Percentiles rank a stretch among this genome's conserved stretches.
phyloP scores from a whole-genome alignment of 2,888 invertebrate genomes.

The Polietes domitor region DNA sequence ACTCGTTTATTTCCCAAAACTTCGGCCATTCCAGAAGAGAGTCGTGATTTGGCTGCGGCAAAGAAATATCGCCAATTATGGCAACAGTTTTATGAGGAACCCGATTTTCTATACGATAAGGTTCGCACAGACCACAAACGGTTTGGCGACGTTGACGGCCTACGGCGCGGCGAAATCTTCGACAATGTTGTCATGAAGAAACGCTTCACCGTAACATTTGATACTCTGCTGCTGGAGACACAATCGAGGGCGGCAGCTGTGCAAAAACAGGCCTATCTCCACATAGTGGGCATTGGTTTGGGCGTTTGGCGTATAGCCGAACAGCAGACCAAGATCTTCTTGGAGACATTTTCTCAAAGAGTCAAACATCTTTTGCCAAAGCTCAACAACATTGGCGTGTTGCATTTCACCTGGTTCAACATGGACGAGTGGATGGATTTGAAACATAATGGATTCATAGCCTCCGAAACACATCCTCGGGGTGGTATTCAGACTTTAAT shows the following conservation, averaged over 20 bases:
- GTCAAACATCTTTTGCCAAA: slow-evolving; percentile 81
- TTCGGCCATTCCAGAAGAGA: not conserved
- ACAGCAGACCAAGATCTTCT: slow-evolving; percentile 83
- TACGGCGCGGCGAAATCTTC: slow-evolving; percentile 69
- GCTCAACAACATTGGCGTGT: slow-evolving; percentile 82
- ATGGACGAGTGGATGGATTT: slow-evolving; percentile 80
- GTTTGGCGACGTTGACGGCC: slow-evolving; percentile 54
- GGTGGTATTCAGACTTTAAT: slow-evolving; percentile 82
- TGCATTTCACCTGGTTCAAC: slow-evolving; percentile 85
- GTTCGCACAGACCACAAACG: slow-evolving; percentile 56
- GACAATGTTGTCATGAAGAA: slow-evolving; percentile 72
- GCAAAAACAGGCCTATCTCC: slow-evolving; percentile 83
- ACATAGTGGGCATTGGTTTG: slow-evolving; percentile 84
- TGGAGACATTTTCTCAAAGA: slow-evolving; percentile 83
- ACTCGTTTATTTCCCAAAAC: not conserved
- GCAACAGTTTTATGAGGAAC: slow-evolving; percentile 72
- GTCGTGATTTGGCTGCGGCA: slow-evolving; percentile 60
- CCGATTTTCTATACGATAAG: slow-evolving; percentile 64
- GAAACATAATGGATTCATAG: slow-evolving; percentile 78
- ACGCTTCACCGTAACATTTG: slow-evolving; percentile 82
- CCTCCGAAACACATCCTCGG: slow-evolving; percentile 66
- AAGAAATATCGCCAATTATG: slow-evolving; percentile 69
- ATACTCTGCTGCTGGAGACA: slow-evolving; percentile 84
- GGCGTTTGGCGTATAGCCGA: slow-evolving; percentile 84
- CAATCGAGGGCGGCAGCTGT: slow-evolving; percentile 82